Evolutionary conservation across 2,113 vertebrate genomes (phyloP).

Genomic region (Ifrita kowaldi): DNA sequence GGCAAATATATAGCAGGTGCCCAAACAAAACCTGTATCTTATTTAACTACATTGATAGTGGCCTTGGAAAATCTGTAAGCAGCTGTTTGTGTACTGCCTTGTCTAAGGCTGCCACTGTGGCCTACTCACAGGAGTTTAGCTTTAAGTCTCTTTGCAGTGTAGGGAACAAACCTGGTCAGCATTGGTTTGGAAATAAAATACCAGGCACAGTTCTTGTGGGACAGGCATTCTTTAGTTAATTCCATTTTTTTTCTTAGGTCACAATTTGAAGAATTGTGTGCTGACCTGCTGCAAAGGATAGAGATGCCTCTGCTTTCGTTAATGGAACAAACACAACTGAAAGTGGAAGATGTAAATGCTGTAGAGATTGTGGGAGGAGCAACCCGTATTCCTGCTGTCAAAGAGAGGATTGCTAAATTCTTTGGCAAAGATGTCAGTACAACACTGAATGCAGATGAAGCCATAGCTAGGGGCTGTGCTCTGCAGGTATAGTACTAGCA

Average conservation of each 20-base stretch:
- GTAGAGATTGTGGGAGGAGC: slow-evolving; percentile 82
- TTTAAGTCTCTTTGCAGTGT: not conserved
- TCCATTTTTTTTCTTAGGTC: slow-evolving; percentile 45
- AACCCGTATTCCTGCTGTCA: slow-evolving; percentile 79
- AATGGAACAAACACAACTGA: slow-evolving; percentile 75
- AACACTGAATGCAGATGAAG: slow-evolving; percentile 83
- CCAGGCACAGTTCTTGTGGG: not conserved
- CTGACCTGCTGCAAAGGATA: slow-evolving; percentile 74
- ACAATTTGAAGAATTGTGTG: slow-evolving; percentile 80
- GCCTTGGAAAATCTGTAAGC: not conserved
- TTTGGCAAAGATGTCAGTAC: slow-evolving; percentile 81
- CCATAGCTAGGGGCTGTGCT: slow-evolving; percentile 79
- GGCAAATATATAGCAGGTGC: not conserved
- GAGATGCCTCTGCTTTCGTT: slow-evolving; percentile 67
- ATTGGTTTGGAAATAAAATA: not conserved
- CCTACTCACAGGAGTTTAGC: not conserved
- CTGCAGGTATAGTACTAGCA: slow-evolving; percentile 69
- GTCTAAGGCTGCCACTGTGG: not conserved
- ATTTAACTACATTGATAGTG: not conserved
- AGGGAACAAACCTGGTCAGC: not conserved
- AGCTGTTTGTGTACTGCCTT: not conserved
- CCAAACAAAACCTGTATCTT: not conserved
- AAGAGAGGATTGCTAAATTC: slow-evolving; percentile 78
- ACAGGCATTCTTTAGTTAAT: not conserved
- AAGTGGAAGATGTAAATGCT: slow-evolving; percentile 71